These are phyloP conservation scores for Camptogramma bilineatum DNA, from an alignment of 2,888 invertebrate genomes.

Conservation along the genomic window DNA sequence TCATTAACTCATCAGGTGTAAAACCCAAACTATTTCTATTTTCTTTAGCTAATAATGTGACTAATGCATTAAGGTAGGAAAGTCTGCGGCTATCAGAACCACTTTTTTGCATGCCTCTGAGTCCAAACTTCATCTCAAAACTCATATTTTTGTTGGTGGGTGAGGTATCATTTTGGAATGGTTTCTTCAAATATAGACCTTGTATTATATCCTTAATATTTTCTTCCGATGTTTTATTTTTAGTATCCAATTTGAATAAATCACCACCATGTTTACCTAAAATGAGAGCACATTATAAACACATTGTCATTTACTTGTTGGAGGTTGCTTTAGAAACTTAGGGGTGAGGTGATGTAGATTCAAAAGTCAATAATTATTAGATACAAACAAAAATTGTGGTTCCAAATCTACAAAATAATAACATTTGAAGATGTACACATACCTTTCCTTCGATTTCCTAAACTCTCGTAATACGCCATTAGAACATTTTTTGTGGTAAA, in stretches of 20 bases:
- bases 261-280: conserved; percentile 87
- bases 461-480: conserved; percentile 81
- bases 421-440: conserved; percentile 53
- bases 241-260: conserved; percentile 86
- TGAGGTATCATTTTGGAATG: conserved; percentile 72
- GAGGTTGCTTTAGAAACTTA: conserved; percentile 29
- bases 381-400: conserved; percentile 8
- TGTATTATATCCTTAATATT: conserved; percentile 88
- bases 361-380: neutral
- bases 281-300: conserved; percentile 44
- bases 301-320: conserved; percentile 29
- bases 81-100: conserved; percentile 92
- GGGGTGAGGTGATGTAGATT: neutral
- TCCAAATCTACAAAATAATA: conserved; percentile 27
- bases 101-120: conserved; percentile 86
- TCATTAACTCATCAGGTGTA: conserved; percentile 90
- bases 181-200: conserved; percentile 83
- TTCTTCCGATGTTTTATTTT: conserved; percentile 85
- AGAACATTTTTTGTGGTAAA: conserved; percentile 68
- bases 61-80: conserved; percentile 95
- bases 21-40: conserved; percentile 89
- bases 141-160: conserved; percentile 70
- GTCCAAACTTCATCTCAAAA: conserved; percentile 82
- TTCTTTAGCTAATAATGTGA: conserved; percentile 89
- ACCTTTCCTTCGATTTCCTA: conserved; percentile 82